Conservation (phyloP, 2,113 vertebrate species). For the Festucalex cinctus region DNA sequence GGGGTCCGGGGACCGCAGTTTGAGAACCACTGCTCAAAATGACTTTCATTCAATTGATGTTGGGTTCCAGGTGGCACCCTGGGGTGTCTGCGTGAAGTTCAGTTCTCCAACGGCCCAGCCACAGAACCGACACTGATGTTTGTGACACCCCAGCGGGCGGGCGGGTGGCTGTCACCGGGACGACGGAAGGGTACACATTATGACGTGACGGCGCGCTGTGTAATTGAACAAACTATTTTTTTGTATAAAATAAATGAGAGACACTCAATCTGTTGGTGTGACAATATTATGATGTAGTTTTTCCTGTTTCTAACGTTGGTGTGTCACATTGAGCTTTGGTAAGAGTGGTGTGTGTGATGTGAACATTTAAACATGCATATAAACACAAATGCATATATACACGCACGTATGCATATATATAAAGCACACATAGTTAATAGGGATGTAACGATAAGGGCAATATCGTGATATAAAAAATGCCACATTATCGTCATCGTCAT, state of each 20-base stretch:
- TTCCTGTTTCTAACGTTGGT: not conserved
- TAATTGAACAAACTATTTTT: constrained; percentile 69
- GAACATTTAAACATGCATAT: too few species aligned
- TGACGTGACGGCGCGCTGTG: constrained; percentile 73
- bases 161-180: constrained; percentile 42
- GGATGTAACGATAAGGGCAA: too few species aligned
- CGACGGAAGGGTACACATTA: constrained; percentile 52
- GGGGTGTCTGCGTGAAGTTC: constrained; percentile 89
- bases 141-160: constrained; percentile 62
- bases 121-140: constrained; percentile 92
- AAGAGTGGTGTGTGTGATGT: not conserved
- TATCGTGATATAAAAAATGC: too few species aligned
- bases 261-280: constrained; percentile 15
- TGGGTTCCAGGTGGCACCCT: constrained; percentile 34
- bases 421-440: too few species aligned
- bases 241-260: constrained; percentile 61
- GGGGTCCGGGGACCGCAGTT: not conserved
- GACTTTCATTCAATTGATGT: not conserved
- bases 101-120: constrained; percentile 91
- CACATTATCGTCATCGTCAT: too few species aligned
- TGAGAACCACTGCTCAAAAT: not conserved
- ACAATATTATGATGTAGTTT: not conserved
- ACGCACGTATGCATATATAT: too few species aligned
- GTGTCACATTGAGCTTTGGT: not conserved
- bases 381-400: too few species aligned